A percentile compares a stretch with the other conserved stretches of the same genome.
These are phyloP conservation scores for Apamea sordens DNA, from an alignment of 2,888 invertebrate genomes.

Conservation along the genomic window DNA sequence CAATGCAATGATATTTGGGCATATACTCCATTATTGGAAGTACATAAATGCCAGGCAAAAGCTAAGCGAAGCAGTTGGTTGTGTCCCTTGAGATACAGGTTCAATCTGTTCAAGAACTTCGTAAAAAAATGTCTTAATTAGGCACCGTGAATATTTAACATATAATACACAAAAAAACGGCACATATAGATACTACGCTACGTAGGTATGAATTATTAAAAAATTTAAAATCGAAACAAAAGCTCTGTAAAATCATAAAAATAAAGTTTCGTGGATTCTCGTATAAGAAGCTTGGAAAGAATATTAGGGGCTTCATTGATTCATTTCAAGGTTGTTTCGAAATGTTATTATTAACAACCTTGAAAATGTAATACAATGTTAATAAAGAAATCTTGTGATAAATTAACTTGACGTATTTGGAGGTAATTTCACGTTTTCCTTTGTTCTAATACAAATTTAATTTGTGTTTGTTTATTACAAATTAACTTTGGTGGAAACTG, in stretches of 20 bases:
- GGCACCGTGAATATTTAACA: not conserved
- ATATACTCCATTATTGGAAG: not conserved
- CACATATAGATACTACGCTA: no score
- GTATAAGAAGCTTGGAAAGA: not conserved
- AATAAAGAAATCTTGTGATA: conserved; percentile 9
- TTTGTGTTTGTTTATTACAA: not conserved
- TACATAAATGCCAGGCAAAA: no score
- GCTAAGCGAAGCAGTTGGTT: not conserved
- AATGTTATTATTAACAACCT: conserved; percentile 30
- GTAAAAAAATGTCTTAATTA: not conserved
- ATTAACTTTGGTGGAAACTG: not conserved
- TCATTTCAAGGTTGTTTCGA: conserved; percentile 34
- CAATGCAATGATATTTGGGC: not conserved
- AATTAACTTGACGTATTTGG: conserved; percentile 5
- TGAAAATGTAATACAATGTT: conserved; percentile 28
- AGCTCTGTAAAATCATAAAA: not conserved
- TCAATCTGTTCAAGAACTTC: not conserved
- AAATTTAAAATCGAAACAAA: conserved; percentile 8
- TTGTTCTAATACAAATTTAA: conserved; percentile 24
- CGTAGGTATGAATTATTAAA: no score
- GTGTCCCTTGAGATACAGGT: not conserved
- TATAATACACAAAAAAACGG: not conserved
- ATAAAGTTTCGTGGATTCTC: conserved; percentile 11
- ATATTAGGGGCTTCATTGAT: conserved; percentile 19
- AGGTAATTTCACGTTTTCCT: conserved; percentile 20